Evolutionary conservation across 2,797 vertebrate genomes (phyloP), one percentile per base, ranked within the genome.

Genomic region (Picus viridis): DNA sequence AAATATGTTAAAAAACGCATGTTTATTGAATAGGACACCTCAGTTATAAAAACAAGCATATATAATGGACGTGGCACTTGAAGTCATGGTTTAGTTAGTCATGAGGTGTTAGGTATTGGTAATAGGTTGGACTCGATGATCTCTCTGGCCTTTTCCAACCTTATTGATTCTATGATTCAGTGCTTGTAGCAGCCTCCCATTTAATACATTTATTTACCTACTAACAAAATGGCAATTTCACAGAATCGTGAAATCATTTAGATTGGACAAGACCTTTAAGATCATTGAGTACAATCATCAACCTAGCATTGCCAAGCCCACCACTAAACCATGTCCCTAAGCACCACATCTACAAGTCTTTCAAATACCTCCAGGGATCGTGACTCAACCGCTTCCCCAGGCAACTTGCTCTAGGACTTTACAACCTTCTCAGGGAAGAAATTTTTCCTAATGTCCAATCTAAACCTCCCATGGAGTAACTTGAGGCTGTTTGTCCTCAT

Each of bases 321-420:
- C 15, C n/a, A 53, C 18, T 47, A 54, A 32, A 12, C 36, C 29
- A 36, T 5, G 7, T 34, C 24, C 20, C 2, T 2, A 41, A 36
- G 41, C 0, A 1, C 34, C 24, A 30, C 11, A 32, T 24, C 34
- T 64, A 29, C 3, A 9, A 1, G 8, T 15, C n/a, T 74, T 65
- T 61, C 62, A 62, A 86, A 57, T 10, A 41, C 12, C 16, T 41
- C 58, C 1, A 2, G 12, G 16, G 22, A 62, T 23, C 11, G 54
- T 0, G 0, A 74, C 29, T 62, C 53, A 32, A 65, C 3, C 34
- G n/a, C 29, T 47, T 53, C 26, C 27, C 47, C 34, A 11, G n/a
- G 5, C 13, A 82, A 34, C 54, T n/a, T 57, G 30, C 34, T 78
- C 53, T n/a, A 65, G 9, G 2, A 27, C 18, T 34, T 62, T 17